A percentile compares a stretch with the other conserved stretches of the same genome.
Evolutionary conservation across 1,140 invertebrate species (phyloP).

Genomic region (Drosophila ambigua): DNA sequence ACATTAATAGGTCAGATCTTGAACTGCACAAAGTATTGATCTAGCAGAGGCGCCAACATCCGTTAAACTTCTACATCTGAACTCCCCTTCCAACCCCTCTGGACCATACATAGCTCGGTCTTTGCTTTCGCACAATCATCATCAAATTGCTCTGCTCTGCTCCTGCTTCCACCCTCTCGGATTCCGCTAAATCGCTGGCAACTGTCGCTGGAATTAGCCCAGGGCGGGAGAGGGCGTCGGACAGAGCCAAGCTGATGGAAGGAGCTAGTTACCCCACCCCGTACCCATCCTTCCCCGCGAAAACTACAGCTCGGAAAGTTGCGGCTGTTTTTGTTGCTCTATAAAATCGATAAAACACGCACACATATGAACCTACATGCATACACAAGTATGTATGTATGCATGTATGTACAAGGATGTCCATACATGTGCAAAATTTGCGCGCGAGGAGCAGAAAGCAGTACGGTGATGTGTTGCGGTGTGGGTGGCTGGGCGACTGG

Average conservation of each 20-base stretch:
- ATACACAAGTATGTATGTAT: conserved; percentile 11
- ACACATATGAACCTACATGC: conserved; percentile 56
- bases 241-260: background rate
- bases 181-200: background rate
- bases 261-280: background rate
- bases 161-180: background rate
- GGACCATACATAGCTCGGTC: too few relatives aligned
- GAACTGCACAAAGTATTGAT: conserved; percentile 37
- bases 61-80: background rate
- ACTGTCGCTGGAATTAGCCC: conserved; percentile 43
- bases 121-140: background rate
- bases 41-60: background rate
- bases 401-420: background rate
- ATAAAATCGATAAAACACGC: conserved; percentile 71
- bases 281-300: background rate
- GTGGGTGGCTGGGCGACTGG: conserved; percentile 16
- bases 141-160: background rate
- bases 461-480: conserved; percentile 37
- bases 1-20: conserved; percentile 45
- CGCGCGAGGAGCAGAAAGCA: conserved; percentile 36
- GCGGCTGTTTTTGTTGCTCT: conserved; percentile 51
- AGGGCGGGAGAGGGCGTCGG: conserved; percentile 14
- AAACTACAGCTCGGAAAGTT: conserved; percentile 52
- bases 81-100: background rate
- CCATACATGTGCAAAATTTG: conserved; percentile 43